A percentile compares a stretch with the other conserved stretches of the same genome.
Conservation (phyloP, 2,888 invertebrate genomes). For the Tenthredo notha region DNA sequence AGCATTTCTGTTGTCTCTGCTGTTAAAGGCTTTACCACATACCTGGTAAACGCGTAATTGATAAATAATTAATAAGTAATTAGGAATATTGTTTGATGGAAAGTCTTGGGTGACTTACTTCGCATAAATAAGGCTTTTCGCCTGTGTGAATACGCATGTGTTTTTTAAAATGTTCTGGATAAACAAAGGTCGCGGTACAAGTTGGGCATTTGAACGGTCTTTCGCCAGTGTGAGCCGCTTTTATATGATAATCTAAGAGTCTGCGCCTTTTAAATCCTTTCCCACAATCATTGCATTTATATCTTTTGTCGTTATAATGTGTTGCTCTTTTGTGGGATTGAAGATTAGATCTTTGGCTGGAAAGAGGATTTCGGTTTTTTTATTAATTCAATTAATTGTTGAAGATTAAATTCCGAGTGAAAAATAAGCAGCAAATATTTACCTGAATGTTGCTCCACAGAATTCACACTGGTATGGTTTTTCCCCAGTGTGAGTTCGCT, state of each 20-base stretch:
- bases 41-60: slow-evolving; percentile 78
- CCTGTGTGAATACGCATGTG: slow-evolving; percentile 90
- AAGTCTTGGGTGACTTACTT: slow-evolving; percentile 75
- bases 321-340: slow-evolving; percentile 90
- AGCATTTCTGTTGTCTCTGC: slow-evolving; percentile 91
- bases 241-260: slow-evolving; percentile 89
- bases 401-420: background rate
- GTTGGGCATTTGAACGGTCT: slow-evolving; percentile 87
- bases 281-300: slow-evolving; percentile 86
- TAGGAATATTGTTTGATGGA: background rate
- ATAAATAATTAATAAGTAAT: background rate
- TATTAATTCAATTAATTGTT: background rate
- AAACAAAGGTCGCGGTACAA: slow-evolving; percentile 90
- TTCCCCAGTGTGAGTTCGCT: slow-evolving; percentile 90
- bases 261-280: slow-evolving; percentile 86
- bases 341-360: slow-evolving; percentile 89
- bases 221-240: slow-evolving; percentile 90
- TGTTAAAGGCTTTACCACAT: slow-evolving; percentile 91
- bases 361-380: slow-evolving; percentile 10
- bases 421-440: slow-evolving; percentile 31
- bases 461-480: slow-evolving; percentile 89
- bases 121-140: slow-evolving; percentile 87
- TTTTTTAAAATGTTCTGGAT: slow-evolving; percentile 91
- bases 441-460: slow-evolving; percentile 87
- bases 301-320: slow-evolving; percentile 88